A percentile compares a stretch with the other conserved stretches of the same genome.
Evolutionary conservation across 2,888 invertebrate species (phyloP).

Genomic region (Tuberolachnus salignus): DNA sequence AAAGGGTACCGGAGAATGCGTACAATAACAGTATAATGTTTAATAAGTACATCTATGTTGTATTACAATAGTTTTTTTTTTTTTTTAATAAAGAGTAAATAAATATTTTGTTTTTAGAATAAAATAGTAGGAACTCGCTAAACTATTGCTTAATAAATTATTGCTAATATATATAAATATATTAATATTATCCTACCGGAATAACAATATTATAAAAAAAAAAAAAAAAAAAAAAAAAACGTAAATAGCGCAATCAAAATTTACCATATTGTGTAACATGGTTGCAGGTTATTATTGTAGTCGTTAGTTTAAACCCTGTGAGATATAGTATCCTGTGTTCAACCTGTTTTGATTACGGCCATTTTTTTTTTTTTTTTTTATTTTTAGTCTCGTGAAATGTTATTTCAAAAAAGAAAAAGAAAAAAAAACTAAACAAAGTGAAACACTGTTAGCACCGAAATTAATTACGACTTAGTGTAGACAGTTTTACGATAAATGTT

Average conservation of each 20-base stretch:
- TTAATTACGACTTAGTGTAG: constrained; percentile 30
- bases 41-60: constrained; percentile 46
- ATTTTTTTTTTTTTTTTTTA: too few relatives aligned
- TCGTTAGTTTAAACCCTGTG: constrained; percentile 45
- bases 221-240: too few relatives aligned
- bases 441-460: constrained; percentile 46
- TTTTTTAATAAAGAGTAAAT: constrained; percentile 38
- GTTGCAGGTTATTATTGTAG: constrained; percentile 4
- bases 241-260: neutral
- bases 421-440: neutral
- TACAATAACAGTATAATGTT: constrained; percentile 21
- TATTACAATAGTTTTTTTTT: constrained; percentile 21
- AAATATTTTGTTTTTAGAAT: constrained; percentile 39
- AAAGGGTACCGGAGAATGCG: neutral
- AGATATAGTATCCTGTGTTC: constrained; percentile 33
- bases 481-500: constrained; percentile 25
- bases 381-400: constrained; percentile 27
- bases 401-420: constrained; percentile 7
- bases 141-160: constrained; percentile 52
- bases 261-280: neutral
- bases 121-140: constrained; percentile 53
- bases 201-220: constrained; percentile 12
- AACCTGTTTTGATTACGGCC: constrained; percentile 19
- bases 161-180: constrained; percentile 47
- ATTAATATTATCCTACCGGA: neutral